These are phyloP conservation scores for Mus spretus DNA, from an alignment of 2,797 vertebrate genomes.

Conservation along the genomic window DNA sequence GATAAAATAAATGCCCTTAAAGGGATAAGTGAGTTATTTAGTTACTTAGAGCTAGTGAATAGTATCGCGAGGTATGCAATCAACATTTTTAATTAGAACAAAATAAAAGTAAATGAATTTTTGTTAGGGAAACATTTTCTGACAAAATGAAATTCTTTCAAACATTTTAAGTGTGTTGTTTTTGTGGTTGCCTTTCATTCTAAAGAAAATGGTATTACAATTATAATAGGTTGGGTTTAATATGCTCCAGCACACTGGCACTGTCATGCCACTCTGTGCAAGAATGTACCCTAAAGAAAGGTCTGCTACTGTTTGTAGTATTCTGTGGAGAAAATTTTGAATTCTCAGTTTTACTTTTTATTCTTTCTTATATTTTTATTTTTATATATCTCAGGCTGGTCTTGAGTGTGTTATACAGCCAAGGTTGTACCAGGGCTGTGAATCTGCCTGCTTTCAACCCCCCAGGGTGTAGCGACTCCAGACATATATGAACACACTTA, in stretches of 20 bases:
- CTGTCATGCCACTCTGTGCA: not conserved
- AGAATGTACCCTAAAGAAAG: not conserved
- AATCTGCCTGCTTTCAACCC: not conserved
- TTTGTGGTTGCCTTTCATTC: not conserved
- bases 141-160: not conserved
- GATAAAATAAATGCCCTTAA: not conserved
- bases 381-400: not conserved
- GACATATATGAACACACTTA: too few species aligned
- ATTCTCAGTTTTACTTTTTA: not conserved
- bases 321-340: conserved; percentile 8
- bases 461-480: not conserved
- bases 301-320: not conserved
- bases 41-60: not conserved
- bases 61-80: not conserved
- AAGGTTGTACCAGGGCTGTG: not conserved
- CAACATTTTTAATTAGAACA: not conserved
- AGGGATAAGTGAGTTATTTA: not conserved
- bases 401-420: not conserved
- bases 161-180: not conserved
- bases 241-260: not conserved
- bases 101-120: not conserved
- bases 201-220: not conserved
- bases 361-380: not conserved
- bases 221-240: not conserved
- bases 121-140: not conserved